Evolutionary conservation across 2,888 invertebrate species (phyloP).

Genomic region (Athalia rosae): DNA sequence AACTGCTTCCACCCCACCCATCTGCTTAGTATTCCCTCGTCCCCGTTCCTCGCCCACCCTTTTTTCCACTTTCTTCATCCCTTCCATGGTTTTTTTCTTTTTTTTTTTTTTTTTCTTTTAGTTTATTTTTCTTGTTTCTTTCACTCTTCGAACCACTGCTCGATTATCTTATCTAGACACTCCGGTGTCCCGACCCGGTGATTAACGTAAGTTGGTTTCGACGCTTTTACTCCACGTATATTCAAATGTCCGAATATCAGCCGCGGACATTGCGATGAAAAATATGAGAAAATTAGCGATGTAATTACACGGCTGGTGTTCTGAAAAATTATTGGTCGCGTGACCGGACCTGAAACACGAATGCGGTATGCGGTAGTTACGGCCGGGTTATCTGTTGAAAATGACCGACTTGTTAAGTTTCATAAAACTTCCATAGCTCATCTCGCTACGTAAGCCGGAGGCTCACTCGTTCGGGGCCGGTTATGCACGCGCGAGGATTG

Average conservation of each 20-base stretch:
- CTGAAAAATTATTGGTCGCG: too few species aligned
- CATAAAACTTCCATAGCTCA: conserved; percentile 70
- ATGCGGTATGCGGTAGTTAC: too few species aligned
- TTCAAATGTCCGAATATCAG: too few species aligned
- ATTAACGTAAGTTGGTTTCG: too few species aligned
- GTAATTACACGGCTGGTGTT: too few species aligned
- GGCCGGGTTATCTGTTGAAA: not conserved
- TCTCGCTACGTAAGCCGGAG: conserved; percentile 37
- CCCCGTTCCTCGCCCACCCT: not conserved
- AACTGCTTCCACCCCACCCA: conserved; percentile 53
- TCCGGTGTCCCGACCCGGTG: not conserved
- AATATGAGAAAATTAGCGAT: too few species aligned
- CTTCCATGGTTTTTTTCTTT: not conserved
- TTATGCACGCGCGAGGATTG: too few species aligned
- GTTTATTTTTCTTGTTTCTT: not conserved
- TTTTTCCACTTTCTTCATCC: not conserved
- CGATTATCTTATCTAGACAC: not conserved
- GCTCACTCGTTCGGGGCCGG: too few species aligned
- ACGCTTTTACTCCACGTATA: too few species aligned
- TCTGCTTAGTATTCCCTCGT: not conserved
- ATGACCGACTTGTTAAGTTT: conserved; percentile 71
- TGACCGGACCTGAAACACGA: too few species aligned
- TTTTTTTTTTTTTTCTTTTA: not conserved
- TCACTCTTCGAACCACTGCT: not conserved
- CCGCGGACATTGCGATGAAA: too few species aligned